phyloP scores from a whole-genome alignment of 2,888 invertebrate species.

The Autographa pulchrina region DNA sequence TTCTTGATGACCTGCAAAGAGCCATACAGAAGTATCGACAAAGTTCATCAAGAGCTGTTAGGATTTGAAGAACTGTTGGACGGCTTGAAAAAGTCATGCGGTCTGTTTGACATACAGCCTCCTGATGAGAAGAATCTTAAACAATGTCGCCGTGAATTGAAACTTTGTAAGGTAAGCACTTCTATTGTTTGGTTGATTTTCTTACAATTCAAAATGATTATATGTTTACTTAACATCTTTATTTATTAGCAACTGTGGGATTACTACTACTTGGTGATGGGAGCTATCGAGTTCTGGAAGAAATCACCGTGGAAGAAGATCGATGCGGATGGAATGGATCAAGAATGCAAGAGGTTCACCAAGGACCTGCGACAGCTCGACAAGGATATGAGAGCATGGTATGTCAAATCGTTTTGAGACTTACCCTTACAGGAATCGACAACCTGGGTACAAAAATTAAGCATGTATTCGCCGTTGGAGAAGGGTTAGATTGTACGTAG shows the following conservation, averaged over 20 bases:
- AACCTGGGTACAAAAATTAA: too few relatives aligned
- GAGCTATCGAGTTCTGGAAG: conserved; percentile 97
- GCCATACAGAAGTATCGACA: conserved; percentile 92
- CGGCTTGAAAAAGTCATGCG: conserved; percentile 92
- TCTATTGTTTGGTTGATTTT: not conserved
- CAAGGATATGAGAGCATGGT: conserved; percentile 94
- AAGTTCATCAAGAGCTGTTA: conserved; percentile 91
- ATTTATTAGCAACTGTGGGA: conserved; percentile 92
- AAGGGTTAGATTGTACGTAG: too few relatives aligned
- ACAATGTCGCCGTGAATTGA: conserved; percentile 93
- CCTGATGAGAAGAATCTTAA: conserved; percentile 95
- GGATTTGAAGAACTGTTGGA: conserved; percentile 92
- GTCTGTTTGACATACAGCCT: conserved; percentile 95
- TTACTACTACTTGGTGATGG: conserved; percentile 94
- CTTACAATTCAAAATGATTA: not conserved
- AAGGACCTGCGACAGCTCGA: conserved; percentile 95
- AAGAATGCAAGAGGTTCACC: conserved; percentile 97
- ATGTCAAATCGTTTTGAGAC: conserved; percentile 46
- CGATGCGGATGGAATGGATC: conserved; percentile 98
- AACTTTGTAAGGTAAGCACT: conserved; percentile 90
- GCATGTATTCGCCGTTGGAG: not conserved
- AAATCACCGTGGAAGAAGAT: conserved; percentile 98
- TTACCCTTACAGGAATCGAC: too few relatives aligned
- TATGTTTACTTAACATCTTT: not conserved
- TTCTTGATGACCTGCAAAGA: conserved; percentile 91